Percentiles rank a stretch among this genome's conserved stretches.
phyloP scores from a whole-genome alignment of 2,888 invertebrate species.

The Gastracanthus pulcherrimus region DNA sequence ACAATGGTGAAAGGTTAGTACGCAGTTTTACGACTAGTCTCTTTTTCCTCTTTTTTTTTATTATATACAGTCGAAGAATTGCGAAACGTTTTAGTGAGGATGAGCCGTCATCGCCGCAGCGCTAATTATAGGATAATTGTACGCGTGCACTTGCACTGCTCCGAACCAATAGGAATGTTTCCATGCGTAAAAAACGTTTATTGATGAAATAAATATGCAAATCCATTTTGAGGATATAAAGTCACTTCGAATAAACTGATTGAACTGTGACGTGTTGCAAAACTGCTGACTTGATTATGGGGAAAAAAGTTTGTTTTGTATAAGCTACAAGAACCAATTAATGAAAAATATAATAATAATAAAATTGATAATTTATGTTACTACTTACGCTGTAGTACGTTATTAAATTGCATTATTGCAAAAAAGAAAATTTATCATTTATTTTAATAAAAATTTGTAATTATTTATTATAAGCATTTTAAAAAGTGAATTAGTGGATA shows the following conservation, averaged over 20 bases:
- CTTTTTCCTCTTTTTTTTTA: neutral
- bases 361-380: too few species aligned
- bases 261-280: neutral
- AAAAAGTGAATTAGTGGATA: too few species aligned
- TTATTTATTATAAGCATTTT: too few species aligned
- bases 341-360: too few species aligned
- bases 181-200: neutral
- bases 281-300: too few species aligned
- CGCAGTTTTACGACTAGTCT: neutral
- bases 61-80: too few species aligned
- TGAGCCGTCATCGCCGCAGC: neutral
- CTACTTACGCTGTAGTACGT: too few species aligned
- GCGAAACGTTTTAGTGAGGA: neutral
- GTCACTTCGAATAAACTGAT: neutral
- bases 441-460: too few species aligned
- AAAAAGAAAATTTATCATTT: too few species aligned
- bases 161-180: neutral
- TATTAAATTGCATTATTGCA: too few species aligned
- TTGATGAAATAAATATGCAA: neutral
- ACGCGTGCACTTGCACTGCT: neutral
- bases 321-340: too few species aligned
- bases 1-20: slow-evolving; percentile 80
- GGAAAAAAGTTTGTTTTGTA: too few species aligned
- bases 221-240: neutral
- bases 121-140: neutral